Conservation (phyloP, 2,113 vertebrate species). For the Mesoclemmys tuberculata region DNA sequence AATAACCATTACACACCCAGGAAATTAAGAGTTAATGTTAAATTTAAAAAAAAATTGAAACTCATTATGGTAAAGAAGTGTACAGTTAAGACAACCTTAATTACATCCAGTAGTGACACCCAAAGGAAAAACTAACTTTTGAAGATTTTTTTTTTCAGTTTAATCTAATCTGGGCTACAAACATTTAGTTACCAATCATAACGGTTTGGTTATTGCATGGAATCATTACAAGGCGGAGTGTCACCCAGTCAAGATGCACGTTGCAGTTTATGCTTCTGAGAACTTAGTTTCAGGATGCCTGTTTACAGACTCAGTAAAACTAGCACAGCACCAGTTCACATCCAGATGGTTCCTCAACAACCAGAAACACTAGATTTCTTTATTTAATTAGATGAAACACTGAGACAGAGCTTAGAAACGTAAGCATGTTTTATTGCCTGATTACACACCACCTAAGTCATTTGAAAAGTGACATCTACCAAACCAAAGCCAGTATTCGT, state of each 20-base stretch:
- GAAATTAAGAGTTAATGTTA: fast-evolving
- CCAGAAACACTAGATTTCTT: background rate
- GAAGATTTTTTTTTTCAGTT: background rate
- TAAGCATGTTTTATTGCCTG: background rate
- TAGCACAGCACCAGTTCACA: background rate
- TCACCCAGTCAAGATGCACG: background rate
- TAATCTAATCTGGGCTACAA: background rate
- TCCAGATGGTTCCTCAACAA: background rate
- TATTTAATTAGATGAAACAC: background rate
- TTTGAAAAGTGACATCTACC: conserved; percentile 2
- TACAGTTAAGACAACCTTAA: background rate
- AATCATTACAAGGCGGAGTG: background rate
- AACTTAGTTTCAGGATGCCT: conserved; percentile 3
- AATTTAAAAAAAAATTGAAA: background rate
- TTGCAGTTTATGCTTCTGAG: background rate
- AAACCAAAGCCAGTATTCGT: background rate
- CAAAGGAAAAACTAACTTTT: background rate
- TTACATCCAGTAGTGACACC: background rate
- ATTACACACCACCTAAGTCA: background rate
- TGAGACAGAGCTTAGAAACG: conserved; percentile 9
- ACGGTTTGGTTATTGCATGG: conserved; percentile 22
- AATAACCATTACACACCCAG: too few species aligned
- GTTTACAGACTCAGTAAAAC: background rate
- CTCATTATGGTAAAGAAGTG: background rate
- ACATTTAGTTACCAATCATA: background rate